phyloP scores from a whole-genome alignment of 1,140 invertebrate species.

The Pomacea maculata region DNA sequence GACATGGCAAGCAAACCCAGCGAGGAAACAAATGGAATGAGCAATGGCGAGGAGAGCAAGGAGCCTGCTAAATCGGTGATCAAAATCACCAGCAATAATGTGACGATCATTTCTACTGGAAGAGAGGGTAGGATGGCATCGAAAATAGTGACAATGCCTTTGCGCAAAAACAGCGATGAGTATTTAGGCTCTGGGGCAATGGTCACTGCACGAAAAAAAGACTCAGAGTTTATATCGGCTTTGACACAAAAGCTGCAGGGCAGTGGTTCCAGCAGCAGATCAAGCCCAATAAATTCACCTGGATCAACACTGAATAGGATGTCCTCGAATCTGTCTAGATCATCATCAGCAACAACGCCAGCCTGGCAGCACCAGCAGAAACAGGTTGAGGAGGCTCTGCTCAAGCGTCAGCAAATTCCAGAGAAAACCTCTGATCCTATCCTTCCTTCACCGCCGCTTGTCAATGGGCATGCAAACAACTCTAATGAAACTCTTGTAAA shows the following conservation, averaged over 20 bases:
- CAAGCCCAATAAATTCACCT: too few species aligned
- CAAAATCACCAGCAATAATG: constrained; percentile 24
- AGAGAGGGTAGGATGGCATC: background rate
- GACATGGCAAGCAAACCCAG: too few species aligned
- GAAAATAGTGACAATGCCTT: constrained; percentile 1
- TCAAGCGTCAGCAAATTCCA: constrained; percentile 5
- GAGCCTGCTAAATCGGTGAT: constrained; percentile 29
- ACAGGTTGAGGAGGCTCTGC: background rate
- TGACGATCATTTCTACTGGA: constrained; percentile 27
- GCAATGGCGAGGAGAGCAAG: background rate
- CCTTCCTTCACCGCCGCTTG: background rate
- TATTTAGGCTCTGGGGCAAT: background rate
- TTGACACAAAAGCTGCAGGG: constrained; percentile 2
- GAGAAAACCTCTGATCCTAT: background rate
- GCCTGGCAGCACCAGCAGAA: constrained; percentile 7
- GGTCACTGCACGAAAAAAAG: background rate
- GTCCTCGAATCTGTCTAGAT: too few species aligned
- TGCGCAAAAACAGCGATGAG: background rate
- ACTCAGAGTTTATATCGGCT: constrained; percentile 6
- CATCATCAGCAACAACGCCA: background rate
- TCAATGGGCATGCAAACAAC: background rate
- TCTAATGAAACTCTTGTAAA: too few species aligned
- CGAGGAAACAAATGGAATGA: too few species aligned
- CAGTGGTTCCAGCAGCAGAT: background rate
- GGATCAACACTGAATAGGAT: too few species aligned